phyloP scores from a whole-genome alignment of 2,113 vertebrate species.

The Blennius ocellaris region DNA sequence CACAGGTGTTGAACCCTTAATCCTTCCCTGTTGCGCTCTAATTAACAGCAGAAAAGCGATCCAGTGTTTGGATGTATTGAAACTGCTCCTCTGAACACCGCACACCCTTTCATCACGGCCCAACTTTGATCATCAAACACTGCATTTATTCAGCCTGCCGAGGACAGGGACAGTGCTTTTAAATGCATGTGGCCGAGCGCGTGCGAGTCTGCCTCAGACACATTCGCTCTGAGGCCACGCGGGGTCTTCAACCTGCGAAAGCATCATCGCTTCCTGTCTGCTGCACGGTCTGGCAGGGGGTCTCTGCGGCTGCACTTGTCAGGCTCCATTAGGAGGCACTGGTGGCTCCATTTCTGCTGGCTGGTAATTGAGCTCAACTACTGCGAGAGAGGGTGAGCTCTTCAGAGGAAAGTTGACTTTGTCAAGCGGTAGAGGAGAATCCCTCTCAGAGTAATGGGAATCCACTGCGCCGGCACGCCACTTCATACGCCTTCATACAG shows the following conservation, averaged over 20 bases:
- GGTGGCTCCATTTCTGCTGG: conserved; percentile 27
- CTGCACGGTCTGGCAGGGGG: conserved; percentile 16
- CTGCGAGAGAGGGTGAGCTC: conserved; percentile 42
- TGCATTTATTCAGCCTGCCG: conserved; percentile 61
- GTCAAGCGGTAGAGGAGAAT: conserved; percentile 55
- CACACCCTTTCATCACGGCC: conserved; percentile 65
- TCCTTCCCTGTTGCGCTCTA: conserved; percentile 48
- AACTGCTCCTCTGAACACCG: conserved; percentile 46
- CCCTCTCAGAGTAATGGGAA: conserved; percentile 42
- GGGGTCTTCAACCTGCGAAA: conserved; percentile 26
- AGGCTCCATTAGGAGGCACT: conserved; percentile 45
- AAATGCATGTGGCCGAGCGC: conserved; percentile 14
- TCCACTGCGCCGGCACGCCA: background rate
- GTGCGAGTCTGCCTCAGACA: conserved; percentile 4
- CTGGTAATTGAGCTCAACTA: conserved; percentile 58
- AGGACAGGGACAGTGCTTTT: conserved; percentile 45
- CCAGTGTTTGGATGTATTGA: conserved; percentile 52
- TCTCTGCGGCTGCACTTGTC: conserved; percentile 33
- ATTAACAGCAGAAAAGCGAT: conserved; percentile 54
- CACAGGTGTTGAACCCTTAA: conserved; percentile 51
- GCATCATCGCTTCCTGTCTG: conserved; percentile 48
- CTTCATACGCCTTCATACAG: conserved; percentile 1
- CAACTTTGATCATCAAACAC: conserved; percentile 78
- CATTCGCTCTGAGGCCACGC: conserved; percentile 22
- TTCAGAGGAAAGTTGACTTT: conserved; percentile 57